Percentiles rank a stretch among this genome's conserved stretches.
These are phyloP conservation scores for Ctenopoma multispine DNA, from an alignment of 2,797 vertebrate genomes.

Conservation along the genomic window DNA sequence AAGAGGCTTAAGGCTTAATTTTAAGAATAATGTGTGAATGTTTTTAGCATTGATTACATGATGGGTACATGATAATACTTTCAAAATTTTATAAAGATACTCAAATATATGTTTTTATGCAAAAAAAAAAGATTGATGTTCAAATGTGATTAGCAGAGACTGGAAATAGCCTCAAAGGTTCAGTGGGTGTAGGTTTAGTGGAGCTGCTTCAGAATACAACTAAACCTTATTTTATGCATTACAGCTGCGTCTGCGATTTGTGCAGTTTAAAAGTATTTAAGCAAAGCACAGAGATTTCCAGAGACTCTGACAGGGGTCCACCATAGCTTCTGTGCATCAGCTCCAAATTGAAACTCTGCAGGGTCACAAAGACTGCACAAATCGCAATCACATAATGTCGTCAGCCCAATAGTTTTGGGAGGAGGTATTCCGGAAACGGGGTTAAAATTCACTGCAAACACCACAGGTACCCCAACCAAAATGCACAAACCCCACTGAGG, in stretches of 20 bases:
- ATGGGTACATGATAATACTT: not conserved
- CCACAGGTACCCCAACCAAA: conserved; percentile 42
- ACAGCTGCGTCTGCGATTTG: not conserved
- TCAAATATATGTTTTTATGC: not conserved
- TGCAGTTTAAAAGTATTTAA: not conserved
- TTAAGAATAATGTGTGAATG: conserved; percentile 4
- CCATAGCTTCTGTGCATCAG: conserved; percentile 16
- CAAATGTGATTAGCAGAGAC: conserved; percentile 1
- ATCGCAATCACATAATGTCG: conserved; percentile 42
- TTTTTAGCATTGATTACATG: conserved; percentile 3
- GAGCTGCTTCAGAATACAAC: conserved; percentile 1
- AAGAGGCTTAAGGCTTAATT: not conserved
- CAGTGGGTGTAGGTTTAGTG: not conserved
- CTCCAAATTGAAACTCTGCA: conserved; percentile 29
- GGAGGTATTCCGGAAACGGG: conserved; percentile 27
- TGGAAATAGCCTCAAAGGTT: not conserved
- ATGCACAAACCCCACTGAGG: conserved; percentile 13
- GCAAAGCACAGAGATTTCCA: conserved; percentile 7
- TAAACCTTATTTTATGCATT: conserved; percentile 9
- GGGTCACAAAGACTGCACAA: conserved; percentile 36
- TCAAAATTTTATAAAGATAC: not conserved
- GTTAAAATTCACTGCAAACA: conserved; percentile 34
- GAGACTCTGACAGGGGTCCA: not conserved
- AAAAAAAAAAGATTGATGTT: not conserved
- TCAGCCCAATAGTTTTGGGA: conserved; percentile 8